A percentile compares a stretch with the other conserved stretches of the same genome.
Conservation (phyloP, 2,113 vertebrate genomes). For the Dermatemys mawii region DNA sequence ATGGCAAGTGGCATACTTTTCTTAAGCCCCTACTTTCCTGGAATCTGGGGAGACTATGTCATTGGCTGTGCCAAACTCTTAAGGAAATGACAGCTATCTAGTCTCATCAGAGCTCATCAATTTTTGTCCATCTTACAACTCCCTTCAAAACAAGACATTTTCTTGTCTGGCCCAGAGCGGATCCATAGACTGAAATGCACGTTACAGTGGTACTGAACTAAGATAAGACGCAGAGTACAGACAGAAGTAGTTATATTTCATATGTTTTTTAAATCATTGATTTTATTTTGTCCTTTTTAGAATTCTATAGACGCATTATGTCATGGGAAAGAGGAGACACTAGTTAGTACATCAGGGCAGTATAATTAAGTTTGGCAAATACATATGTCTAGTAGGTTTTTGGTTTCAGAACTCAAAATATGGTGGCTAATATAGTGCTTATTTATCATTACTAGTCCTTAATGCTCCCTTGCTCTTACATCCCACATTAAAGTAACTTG, state of each 20-base stretch:
- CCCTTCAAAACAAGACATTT: not conserved
- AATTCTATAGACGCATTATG: not conserved
- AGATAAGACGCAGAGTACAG: fast-evolving
- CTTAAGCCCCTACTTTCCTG: not conserved
- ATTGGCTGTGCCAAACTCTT: not conserved
- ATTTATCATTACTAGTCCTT: constrained; percentile 25
- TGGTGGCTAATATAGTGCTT: constrained; percentile 7
- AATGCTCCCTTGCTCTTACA: constrained; percentile 20
- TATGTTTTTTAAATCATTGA: not conserved
- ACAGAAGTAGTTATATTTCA: not conserved
- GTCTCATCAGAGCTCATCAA: not conserved
- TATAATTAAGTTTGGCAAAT: constrained; percentile 11
- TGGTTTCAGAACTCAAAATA: constrained; percentile 12
- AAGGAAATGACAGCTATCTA: not conserved
- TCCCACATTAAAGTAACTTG: constrained; percentile 37
- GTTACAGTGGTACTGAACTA: not conserved
- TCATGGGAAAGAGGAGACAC: not conserved
- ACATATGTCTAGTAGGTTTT: constrained; percentile 8
- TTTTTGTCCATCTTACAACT: not conserved
- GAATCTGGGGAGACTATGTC: not conserved
- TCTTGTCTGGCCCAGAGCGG: not conserved
- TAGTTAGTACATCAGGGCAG: constrained; percentile 14
- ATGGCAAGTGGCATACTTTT: not conserved
- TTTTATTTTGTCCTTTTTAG: constrained; percentile 3
- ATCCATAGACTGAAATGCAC: not conserved